Evolutionary conservation across 2,113 vertebrate species (phyloP).

Genomic region (Capra hircus): DNA sequence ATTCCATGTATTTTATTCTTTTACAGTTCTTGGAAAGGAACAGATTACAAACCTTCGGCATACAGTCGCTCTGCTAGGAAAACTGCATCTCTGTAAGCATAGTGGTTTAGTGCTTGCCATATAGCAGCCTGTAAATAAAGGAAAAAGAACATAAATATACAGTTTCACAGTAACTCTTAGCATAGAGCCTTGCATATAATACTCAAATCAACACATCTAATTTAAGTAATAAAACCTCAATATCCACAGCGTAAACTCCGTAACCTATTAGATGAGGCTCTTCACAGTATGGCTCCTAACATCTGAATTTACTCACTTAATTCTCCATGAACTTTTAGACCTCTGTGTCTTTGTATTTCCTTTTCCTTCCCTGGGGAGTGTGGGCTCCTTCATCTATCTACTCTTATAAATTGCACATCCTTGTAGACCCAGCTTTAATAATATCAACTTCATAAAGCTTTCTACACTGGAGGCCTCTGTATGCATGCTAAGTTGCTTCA

Average conservation of each 20-base stretch:
- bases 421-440: constrained; percentile 7
- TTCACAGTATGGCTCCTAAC: not conserved
- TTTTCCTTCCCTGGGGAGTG: not conserved
- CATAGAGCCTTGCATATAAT: not conserved
- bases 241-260: not conserved
- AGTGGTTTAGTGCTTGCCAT: constrained; percentile 95
- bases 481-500: not conserved
- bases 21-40: constrained; percentile 9
- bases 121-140: constrained; percentile 88
- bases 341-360: not conserved
- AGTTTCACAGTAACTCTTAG: not conserved
- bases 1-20: not conserved
- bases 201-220: not conserved
- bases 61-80: constrained; percentile 92
- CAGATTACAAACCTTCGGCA: constrained; percentile 87
- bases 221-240: constrained; percentile 27
- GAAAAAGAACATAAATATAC: not conserved
- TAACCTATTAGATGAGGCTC: not conserved
- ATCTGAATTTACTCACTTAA: not conserved
- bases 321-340: not conserved
- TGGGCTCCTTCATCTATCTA: not conserved
- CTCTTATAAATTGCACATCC: not conserved
- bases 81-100: constrained; percentile 91
- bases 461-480: not conserved
- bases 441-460: not conserved